These are phyloP conservation scores for Copsychus sechellarum DNA, from an alignment of 2,113 vertebrate genomes.

Conservation along the genomic window DNA sequence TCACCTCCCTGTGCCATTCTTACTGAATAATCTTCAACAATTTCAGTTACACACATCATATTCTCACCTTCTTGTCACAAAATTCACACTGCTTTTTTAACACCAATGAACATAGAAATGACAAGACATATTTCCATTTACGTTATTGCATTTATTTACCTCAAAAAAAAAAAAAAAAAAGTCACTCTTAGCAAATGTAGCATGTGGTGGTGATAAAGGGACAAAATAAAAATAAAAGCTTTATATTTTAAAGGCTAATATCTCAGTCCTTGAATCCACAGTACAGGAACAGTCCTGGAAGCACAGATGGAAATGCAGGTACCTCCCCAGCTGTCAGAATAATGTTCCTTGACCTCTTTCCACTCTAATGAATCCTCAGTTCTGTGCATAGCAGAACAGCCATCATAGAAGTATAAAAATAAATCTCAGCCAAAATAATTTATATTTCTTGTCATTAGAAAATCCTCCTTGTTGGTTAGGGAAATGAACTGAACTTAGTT, in stretches of 20 bases:
- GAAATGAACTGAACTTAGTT: neutral
- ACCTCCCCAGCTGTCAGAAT: conserved; percentile 18
- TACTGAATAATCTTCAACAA: neutral
- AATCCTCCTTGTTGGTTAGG: neutral
- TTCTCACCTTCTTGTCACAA: neutral
- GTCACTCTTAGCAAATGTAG: neutral
- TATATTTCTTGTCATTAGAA: neutral
- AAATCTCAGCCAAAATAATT: neutral
- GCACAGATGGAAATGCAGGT: conserved; percentile 23
- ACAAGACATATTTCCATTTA: neutral
- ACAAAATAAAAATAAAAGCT: neutral
- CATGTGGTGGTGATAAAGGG: neutral
- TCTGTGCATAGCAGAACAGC: neutral
- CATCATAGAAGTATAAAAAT: neutral
- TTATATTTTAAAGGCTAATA: neutral
- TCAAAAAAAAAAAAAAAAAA: neutral
- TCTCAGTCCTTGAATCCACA: neutral
- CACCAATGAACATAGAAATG: neutral
- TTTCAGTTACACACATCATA: neutral
- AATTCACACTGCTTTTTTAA: neutral
- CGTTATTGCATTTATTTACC: neutral
- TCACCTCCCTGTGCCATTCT: neutral
- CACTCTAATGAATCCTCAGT: conserved; percentile 15
- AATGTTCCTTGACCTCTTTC: conserved; percentile 16
- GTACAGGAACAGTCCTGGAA: neutral